Evolutionary conservation across 1,140 invertebrate species (phyloP), one percentile per base, ranked within the genome.

Genomic region (Semibalanus balanoides): DNA sequence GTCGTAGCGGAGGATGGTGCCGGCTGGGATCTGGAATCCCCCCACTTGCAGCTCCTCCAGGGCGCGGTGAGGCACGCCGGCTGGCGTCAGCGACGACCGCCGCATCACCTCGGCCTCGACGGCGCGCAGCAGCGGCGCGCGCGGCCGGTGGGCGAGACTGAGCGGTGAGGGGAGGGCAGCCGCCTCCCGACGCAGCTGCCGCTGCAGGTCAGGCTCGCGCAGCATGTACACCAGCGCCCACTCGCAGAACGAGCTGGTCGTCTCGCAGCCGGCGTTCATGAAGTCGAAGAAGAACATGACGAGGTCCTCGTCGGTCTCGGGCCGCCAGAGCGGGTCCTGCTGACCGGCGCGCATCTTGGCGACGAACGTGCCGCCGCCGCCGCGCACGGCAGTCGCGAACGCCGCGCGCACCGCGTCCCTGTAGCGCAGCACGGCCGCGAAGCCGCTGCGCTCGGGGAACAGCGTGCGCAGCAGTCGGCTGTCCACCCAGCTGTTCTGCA

Each of bases 161-260:
- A 75, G 76, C 40, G 69, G 64, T 19, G 81, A 79, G 17, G 83
- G 73, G 3, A 83, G 79, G 0, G 77, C 73, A 74, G 83, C 83
- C 27, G 83, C 80, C 77, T 84, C 83, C 40, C 78, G 75, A 11
- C 82, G 81, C 0, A 83, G 74, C 76, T 77, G 77, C 30, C 76
- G 77, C 76, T 84, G 82, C 0, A 83, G 77, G 14, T 83, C 80
- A 11, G 81, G 83, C 88, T 82, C 73, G 5, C 75, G 74, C 0
- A 79, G 79, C 76, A 83, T 74, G 30, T 80, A 81, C 3, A 83
- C 71, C 3, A 83, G 30, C 0, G 78, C 40, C 82, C 82, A 84
- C n/a, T 76, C 78, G 22, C 83, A 70, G 0, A 82, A 81, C 0
- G 79, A 79, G 14, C 78, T 74, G 9, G 81, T 82, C 0, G 83